Conservation (phyloP, 1,140 invertebrate species). For the Thalassaphorura encarpata region DNA sequence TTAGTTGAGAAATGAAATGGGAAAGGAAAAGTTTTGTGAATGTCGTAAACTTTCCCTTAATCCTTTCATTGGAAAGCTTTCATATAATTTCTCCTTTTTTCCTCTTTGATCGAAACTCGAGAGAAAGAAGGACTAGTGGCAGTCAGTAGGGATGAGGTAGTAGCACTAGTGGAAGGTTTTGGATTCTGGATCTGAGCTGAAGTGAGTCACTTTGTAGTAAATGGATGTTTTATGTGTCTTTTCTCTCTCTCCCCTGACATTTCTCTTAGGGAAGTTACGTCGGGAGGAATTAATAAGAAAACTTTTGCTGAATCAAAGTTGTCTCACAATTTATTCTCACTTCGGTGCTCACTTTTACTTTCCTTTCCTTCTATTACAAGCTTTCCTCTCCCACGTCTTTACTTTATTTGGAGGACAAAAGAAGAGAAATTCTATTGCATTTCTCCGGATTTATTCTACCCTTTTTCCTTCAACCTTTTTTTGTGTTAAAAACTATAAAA, state of each 20-base stretch:
- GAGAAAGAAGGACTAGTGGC: too few species aligned
- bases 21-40: neutral
- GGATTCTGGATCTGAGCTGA: too few species aligned
- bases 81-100: slow-evolving; percentile 7
- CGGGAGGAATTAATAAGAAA: slow-evolving; percentile 29
- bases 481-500: too few species aligned
- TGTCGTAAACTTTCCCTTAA: neutral
- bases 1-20: neutral
- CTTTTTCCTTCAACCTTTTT: too few species aligned
- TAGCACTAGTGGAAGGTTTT: too few species aligned
- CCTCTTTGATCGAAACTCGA: slow-evolving; percentile 6
- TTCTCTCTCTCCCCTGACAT: slow-evolving; percentile 3
- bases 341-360: slow-evolving; percentile 5
- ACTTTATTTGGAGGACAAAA: too few species aligned
- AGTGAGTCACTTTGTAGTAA: too few species aligned
- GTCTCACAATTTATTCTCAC: slow-evolving; percentile 7
- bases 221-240: too few species aligned
- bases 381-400: slow-evolving; percentile 13
- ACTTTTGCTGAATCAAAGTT: slow-evolving; percentile 28
- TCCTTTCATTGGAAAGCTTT: neutral
- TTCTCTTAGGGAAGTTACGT: slow-evolving; percentile 8
- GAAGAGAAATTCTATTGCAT: too few species aligned
- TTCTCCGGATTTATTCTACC: too few species aligned
- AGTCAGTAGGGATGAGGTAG: too few species aligned
- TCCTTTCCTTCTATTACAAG: neutral